These are phyloP conservation scores for Potorous gilbertii DNA, from an alignment of 2,797 vertebrate species.

Conservation along the genomic window DNA sequence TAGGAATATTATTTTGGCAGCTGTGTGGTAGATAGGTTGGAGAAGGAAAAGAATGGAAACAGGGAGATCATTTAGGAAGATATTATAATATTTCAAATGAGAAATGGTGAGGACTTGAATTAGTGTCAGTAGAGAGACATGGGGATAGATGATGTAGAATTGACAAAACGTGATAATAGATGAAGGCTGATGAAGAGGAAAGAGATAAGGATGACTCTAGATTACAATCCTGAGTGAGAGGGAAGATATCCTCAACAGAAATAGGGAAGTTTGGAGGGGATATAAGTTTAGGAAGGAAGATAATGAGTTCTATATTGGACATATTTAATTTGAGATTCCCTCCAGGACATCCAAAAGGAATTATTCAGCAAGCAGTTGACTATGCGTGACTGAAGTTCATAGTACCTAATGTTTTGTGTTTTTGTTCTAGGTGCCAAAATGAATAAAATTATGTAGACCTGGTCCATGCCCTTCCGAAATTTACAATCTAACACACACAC, in stretches of 20 bases:
- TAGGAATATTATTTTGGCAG: neutral
- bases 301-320: neutral
- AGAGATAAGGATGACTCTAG: neutral
- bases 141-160: neutral
- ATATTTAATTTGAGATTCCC: neutral
- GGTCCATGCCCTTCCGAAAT: neutral
- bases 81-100: neutral
- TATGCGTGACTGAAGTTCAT: neutral
- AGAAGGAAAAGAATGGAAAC: neutral
- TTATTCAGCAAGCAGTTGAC: neutral
- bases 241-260: neutral
- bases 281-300: neutral
- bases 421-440: neutral
- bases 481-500: neutral
- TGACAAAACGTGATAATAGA: neutral
- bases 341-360: neutral
- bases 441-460: neutral
- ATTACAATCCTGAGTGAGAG: neutral
- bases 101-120: neutral
- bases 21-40: neutral
- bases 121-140: neutral
- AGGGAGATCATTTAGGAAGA: neutral
- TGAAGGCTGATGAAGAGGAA: neutral
- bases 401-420: neutral
- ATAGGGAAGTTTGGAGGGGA: neutral